A percentile compares a stretch with the other conserved stretches of the same genome.
Conservation (phyloP, 2,113 vertebrate species). For the pig (Sus scrofa) region DNA sequence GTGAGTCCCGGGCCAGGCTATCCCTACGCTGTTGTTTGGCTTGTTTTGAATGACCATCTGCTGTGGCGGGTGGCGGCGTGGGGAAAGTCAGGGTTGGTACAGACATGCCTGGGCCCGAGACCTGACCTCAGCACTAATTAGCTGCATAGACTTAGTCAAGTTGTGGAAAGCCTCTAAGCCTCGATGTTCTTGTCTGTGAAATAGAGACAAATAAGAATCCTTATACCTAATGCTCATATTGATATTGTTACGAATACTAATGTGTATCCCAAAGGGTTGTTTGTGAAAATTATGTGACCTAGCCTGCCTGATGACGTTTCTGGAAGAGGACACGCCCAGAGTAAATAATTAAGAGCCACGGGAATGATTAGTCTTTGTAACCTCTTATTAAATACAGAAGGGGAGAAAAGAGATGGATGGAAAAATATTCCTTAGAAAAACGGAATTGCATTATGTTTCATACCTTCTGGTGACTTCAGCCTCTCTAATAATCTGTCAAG, state of each 20-base stretch:
- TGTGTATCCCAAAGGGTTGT: background rate
- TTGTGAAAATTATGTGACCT: background rate
- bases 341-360: background rate
- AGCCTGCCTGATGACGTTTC: fast-evolving
- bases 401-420: background rate
- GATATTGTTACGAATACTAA: too few relatives aligned
- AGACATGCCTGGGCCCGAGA: fast-evolving
- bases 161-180: background rate
- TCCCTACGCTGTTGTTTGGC: fast-evolving
- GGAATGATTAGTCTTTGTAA: background rate
- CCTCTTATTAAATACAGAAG: background rate
- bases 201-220: background rate
- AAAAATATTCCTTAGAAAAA: background rate
- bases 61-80: fast-evolving
- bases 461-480: background rate
- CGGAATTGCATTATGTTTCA: background rate
- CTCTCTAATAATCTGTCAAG: background rate
- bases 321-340: too few relatives aligned
- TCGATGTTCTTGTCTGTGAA: background rate
- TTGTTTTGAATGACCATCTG: background rate
- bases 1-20: fast-evolving
- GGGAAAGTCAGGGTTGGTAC: fast-evolving
- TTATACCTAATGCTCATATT: too few relatives aligned
- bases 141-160: background rate
- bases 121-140: background rate